A percentile compares a stretch with the other conserved stretches of the same genome.
phyloP scores from a whole-genome alignment of 2,888 invertebrate genomes.

The Scaptomyza tumidula region DNA sequence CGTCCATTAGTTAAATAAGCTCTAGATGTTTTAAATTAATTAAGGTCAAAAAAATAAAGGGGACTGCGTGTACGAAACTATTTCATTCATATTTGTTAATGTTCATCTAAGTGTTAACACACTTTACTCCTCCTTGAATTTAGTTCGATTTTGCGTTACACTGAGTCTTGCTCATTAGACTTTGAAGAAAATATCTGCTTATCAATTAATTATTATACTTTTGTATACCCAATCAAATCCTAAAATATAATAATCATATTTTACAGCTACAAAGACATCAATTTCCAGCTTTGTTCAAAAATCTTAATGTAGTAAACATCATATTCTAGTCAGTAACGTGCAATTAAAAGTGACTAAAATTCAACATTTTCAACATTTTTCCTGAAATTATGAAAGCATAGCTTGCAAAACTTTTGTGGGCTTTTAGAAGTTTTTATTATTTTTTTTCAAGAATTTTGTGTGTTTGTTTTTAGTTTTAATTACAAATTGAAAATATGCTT shows the following conservation, averaged over 20 bases:
- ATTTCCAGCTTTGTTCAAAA: no score
- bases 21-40: constrained; percentile 63
- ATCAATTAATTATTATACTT: no score
- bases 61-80: constrained; percentile 63
- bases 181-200: no score
- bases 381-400: neutral
- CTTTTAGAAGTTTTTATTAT: constrained; percentile 65
- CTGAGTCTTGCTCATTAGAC: no score
- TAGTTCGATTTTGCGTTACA: no score
- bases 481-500: constrained; percentile 55
- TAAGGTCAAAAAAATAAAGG: constrained; percentile 57
- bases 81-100: constrained; percentile 57
- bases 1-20: constrained; percentile 49
- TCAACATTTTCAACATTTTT: neutral
- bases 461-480: constrained; percentile 51
- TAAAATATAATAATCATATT: no score
- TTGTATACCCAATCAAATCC: no score
- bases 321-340: no score
- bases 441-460: constrained; percentile 55
- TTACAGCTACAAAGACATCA: no score
- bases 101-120: neutral
- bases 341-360: no score
- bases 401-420: constrained; percentile 15
- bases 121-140: neutral
- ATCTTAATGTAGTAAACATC: no score